Conservation (phyloP, 2,797 vertebrate species). For the Lutjanus campechanus region DNA sequence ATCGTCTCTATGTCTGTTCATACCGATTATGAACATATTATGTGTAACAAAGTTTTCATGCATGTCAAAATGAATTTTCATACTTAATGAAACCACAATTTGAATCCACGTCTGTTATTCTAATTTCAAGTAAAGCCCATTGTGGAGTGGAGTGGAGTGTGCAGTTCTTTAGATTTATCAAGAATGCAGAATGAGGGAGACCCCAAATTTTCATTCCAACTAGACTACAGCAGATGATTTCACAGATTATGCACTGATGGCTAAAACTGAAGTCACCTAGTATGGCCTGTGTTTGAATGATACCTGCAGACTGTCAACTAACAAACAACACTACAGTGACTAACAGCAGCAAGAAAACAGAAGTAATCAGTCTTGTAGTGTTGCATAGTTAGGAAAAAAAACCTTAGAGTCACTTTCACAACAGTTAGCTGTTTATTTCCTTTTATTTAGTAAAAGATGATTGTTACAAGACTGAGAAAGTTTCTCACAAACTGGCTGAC, state of each 20-base stretch:
- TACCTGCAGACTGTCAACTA: background rate
- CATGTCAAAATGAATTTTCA: background rate
- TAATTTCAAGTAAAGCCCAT: background rate
- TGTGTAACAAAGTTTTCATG: background rate
- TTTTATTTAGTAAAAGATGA: background rate
- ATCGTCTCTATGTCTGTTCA: background rate
- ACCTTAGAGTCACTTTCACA: background rate
- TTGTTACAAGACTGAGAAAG: background rate
- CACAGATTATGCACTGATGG: background rate
- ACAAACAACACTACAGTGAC: conserved; percentile 1
- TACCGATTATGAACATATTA: background rate
- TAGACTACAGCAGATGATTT: background rate
- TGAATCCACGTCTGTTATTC: background rate
- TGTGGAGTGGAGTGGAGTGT: no score
- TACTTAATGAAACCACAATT: background rate
- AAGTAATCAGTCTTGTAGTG: background rate
- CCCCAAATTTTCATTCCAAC: background rate
- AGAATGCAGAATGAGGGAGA: background rate
- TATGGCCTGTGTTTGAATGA: background rate
- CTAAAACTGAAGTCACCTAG: background rate
- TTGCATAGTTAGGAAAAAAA: background rate
- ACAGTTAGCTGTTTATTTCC: background rate
- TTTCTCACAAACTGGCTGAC: background rate
- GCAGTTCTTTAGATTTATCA: background rate
- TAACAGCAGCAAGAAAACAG: background rate